phyloP scores from a whole-genome alignment of 2,888 invertebrate genomes.

The Unio pictorum region DNA sequence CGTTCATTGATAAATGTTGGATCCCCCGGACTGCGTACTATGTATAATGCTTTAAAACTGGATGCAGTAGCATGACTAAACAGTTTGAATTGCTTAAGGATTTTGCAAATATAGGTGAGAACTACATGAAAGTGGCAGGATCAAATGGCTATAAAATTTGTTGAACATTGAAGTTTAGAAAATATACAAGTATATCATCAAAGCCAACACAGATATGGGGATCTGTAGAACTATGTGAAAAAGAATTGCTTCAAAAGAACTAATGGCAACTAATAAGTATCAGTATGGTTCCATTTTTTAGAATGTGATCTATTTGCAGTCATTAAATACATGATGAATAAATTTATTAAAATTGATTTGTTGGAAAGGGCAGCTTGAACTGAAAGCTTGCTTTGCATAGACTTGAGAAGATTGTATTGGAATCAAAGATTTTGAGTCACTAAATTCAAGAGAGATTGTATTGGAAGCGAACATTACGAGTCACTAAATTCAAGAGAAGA shows the following conservation, averaged over 20 bases:
- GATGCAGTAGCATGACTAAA: constrained; percentile 35
- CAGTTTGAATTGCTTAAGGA: constrained; percentile 55
- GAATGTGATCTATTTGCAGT: no score
- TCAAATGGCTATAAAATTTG: constrained; percentile 44
- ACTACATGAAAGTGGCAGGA: constrained; percentile 33
- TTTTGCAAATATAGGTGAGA: constrained; percentile 47
- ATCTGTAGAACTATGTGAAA: constrained; percentile 19
- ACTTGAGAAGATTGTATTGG: no score
- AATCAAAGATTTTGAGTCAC: no score
- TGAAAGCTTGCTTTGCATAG: no score
- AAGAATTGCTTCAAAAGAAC: constrained; percentile 5
- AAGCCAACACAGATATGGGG: constrained; percentile 15
- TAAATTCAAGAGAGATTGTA: no score
- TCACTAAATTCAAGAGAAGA: no score
- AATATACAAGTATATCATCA: constrained; percentile 23
- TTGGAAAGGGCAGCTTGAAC: no score
- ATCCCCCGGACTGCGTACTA: constrained; percentile 33
- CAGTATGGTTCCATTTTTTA: background rate
- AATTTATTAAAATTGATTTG: no score
- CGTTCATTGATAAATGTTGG: constrained; percentile 29
- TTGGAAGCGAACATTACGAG: no score
- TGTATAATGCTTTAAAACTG: constrained; percentile 31
- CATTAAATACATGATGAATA: no score
- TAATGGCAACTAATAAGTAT: constrained; percentile 2
- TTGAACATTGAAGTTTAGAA: constrained; percentile 24